Evolutionary conservation across 2,113 vertebrate genomes (phyloP).

Genomic region (Xenopus laevis): DNA sequence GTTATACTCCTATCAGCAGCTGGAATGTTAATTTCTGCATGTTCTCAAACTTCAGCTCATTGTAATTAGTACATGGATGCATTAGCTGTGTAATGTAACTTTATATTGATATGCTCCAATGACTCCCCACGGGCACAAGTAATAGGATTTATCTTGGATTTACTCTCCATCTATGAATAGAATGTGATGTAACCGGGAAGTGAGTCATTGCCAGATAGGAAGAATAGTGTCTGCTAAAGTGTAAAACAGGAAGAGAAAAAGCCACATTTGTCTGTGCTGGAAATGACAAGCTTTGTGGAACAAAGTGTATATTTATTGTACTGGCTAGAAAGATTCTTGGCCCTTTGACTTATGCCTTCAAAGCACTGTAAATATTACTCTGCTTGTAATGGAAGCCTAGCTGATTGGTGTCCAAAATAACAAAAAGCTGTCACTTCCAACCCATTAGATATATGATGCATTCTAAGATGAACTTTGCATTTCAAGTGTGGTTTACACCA

Average conservation of each 20-base stretch:
- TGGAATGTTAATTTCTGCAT: not conserved
- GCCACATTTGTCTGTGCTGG: not conserved
- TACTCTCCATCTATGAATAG: not conserved
- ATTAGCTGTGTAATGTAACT: not conserved
- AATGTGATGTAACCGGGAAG: slow-evolving; percentile 2
- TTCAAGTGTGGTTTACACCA: slow-evolving; percentile 6
- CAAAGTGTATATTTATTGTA: slow-evolving; percentile 32
- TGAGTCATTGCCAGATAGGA: slow-evolving; percentile 3
- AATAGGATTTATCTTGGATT: not conserved
- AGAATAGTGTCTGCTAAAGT: slow-evolving; percentile 15
- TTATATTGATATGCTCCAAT: not conserved
- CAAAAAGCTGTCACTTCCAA: slow-evolving; percentile 27
- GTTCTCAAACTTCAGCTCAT: not conserved
- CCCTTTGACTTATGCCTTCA: slow-evolving; percentile 20
- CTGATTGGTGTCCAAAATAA: slow-evolving; percentile 34
- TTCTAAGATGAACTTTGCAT: slow-evolving; percentile 19
- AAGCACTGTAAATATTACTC: slow-evolving; percentile 31
- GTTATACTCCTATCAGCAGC: not conserved
- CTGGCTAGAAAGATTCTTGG: slow-evolving; percentile 7
- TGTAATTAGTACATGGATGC: not conserved
- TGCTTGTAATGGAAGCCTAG: slow-evolving; percentile 30
- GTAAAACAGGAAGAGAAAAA: slow-evolving; percentile 11
- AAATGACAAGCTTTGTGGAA: slow-evolving; percentile 16
- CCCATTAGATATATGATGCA: slow-evolving; percentile 28
- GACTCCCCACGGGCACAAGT: not conserved